Evolutionary conservation across 1,140 invertebrate genomes (phyloP).

Genomic region (Drosophila pachea): DNA sequence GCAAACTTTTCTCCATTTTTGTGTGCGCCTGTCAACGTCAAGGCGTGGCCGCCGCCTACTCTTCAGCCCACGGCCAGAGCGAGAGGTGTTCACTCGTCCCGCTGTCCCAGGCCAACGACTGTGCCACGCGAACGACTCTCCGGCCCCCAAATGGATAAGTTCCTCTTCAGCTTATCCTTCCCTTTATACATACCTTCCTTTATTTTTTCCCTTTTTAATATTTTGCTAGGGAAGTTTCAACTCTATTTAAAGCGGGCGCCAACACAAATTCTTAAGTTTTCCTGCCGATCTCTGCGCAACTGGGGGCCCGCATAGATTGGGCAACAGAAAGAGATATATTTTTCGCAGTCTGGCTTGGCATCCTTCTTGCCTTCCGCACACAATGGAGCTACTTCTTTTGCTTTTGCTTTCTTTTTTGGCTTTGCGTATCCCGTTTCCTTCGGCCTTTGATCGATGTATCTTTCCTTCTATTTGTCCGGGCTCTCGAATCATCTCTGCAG

Average conservation of each 20-base stretch:
- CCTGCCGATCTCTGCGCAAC: too few relatives aligned
- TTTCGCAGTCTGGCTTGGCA: too few relatives aligned
- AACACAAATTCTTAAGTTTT: not conserved
- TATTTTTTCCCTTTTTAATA: not conserved
- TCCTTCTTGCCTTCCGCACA: too few relatives aligned
- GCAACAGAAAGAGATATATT: too few relatives aligned
- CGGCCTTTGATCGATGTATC: too few relatives aligned
- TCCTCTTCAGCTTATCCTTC: not conserved
- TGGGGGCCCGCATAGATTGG: too few relatives aligned
- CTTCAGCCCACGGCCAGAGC: not conserved
- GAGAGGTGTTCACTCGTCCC: slow-evolving; percentile 6
- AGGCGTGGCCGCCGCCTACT: slow-evolving; percentile 35
- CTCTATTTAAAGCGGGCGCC: not conserved
- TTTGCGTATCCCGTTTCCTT: too few relatives aligned
- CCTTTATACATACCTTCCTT: not conserved
- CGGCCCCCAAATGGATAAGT: not conserved
- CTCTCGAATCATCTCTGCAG: too few relatives aligned
- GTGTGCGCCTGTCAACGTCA: slow-evolving; percentile 63
- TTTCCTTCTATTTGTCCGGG: too few relatives aligned
- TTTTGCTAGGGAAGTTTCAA: not conserved
- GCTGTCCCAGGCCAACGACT: slow-evolving; percentile 1
- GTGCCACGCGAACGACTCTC: not conserved
- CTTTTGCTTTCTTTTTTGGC: too few relatives aligned
- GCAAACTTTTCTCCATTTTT: slow-evolving; percentile 53
- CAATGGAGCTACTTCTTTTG: too few relatives aligned